Conservation (phyloP, 2,797 vertebrate species). For the Cossypha dichroa region DNA sequence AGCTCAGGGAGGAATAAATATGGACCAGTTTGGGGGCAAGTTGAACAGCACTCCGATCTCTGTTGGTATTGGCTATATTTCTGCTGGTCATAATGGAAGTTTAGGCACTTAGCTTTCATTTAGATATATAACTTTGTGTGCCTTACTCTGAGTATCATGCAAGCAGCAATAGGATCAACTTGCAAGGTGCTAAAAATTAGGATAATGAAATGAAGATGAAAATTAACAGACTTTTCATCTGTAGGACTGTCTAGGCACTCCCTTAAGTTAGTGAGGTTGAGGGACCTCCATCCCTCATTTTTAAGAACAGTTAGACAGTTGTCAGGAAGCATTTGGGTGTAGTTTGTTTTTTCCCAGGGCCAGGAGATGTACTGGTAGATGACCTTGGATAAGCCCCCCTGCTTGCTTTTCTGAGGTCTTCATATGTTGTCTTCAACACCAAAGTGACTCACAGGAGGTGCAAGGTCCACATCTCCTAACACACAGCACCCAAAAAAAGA, state of each 20-base stretch:
- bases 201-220: not conserved
- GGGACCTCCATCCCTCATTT: not conserved
- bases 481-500: accelerated
- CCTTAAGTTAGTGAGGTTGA: not conserved
- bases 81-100: not conserved
- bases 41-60: accelerated
- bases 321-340: not conserved
- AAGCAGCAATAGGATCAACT: not conserved
- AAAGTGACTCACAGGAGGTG: not conserved
- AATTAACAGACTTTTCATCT: not conserved
- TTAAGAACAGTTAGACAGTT: not conserved
- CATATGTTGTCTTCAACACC: not conserved
- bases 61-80: not conserved
- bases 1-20: not conserved
- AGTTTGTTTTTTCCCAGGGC: not conserved
- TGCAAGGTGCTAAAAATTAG: not conserved
- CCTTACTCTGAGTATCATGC: not conserved
- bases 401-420: not conserved
- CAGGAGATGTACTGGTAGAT: not conserved
- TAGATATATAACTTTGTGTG: not conserved
- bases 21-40: not conserved
- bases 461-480: not conserved
- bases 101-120: not conserved
- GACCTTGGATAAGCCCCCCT: not conserved
- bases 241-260: not conserved